These are phyloP conservation scores for Temnothorax longispinosus DNA, from an alignment of 1,140 invertebrate species.

Conservation along the genomic window DNA sequence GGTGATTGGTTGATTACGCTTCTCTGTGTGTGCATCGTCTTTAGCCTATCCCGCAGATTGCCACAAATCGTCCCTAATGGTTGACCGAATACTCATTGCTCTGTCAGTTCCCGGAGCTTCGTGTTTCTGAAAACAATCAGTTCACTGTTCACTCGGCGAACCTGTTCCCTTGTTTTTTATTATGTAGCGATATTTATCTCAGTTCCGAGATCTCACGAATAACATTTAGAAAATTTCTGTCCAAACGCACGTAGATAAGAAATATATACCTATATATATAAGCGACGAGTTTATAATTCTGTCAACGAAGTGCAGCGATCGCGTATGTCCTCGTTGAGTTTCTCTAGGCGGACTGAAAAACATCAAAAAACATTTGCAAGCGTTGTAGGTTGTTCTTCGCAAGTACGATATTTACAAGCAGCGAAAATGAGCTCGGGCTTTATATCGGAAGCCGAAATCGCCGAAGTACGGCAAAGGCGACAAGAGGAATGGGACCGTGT, in stretches of 20 bases:
- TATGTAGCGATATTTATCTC: too few relatives aligned
- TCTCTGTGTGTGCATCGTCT: too few relatives aligned
- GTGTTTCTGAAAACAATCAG: neutral
- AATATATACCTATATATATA: too few relatives aligned
- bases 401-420: neutral
- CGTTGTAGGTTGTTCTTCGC: neutral
- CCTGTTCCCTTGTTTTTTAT: neutral
- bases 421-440: slow-evolving; percentile 94
- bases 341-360: neutral
- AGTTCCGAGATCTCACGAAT: neutral
- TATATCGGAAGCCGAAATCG: slow-evolving; percentile 94
- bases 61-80: neutral
- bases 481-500: slow-evolving; percentile 99
- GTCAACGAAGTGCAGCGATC: neutral
- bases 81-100: neutral
- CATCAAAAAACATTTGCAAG: neutral
- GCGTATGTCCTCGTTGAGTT: neutral
- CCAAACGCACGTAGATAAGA: too few relatives aligned
- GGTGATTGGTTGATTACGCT: too few relatives aligned
- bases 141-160: neutral
- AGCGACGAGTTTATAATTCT: neutral
- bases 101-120: neutral
- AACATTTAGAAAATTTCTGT: too few relatives aligned
- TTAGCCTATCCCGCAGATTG: too few relatives aligned
- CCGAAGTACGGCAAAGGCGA: slow-evolving; percentile 91